Conservation (phyloP, 2,797 vertebrate species). For the Masticophis lateralis region DNA sequence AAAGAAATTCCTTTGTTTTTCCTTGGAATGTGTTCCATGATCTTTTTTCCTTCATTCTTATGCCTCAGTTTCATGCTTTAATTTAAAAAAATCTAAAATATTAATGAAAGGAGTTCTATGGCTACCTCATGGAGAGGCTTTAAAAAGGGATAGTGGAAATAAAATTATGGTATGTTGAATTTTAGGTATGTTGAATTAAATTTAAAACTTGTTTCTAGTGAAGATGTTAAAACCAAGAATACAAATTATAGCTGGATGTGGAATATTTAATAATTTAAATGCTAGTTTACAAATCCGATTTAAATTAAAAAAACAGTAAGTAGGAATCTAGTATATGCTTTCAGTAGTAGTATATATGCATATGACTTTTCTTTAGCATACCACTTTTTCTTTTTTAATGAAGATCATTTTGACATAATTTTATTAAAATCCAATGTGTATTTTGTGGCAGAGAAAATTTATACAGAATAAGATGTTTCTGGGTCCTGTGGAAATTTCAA, state of each 20-base stretch:
- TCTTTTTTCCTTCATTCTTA: neutral
- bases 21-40: neutral
- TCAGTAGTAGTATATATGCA: neutral
- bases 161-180: neutral
- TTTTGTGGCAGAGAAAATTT: neutral
- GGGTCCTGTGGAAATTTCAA: neutral
- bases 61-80: neutral
- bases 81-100: neutral
- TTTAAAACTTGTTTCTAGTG: neutral
- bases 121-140: neutral
- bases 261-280: neutral
- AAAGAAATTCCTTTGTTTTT: neutral
- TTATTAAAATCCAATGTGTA: neutral
- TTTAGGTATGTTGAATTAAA: neutral
- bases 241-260: neutral
- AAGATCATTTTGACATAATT: neutral
- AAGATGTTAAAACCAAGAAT: neutral
- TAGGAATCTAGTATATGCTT: neutral
- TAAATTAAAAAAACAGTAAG: neutral
- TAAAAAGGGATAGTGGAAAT: neutral
- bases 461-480: neutral
- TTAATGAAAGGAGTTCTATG: neutral
- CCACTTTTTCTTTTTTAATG: neutral
- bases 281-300: neutral
- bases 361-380: neutral